phyloP scores from a whole-genome alignment of 1,140 invertebrate species.

The Scaptodrosophila lebanonensis region DNA sequence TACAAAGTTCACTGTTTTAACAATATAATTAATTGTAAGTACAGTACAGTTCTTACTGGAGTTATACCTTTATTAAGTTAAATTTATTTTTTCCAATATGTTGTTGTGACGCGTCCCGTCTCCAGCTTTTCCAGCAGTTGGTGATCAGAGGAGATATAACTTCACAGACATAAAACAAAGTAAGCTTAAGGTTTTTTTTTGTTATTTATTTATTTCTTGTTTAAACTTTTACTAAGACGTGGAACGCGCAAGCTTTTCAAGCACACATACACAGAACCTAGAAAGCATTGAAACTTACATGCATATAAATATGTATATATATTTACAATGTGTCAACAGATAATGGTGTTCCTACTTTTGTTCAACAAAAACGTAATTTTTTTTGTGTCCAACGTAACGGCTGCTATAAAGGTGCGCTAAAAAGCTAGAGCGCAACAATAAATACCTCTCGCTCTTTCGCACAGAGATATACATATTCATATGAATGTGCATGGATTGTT shows the following conservation, averaged over 20 bases:
- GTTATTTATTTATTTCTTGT: too few relatives aligned
- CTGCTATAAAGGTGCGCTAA: neutral
- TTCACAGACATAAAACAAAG: constrained; percentile 30
- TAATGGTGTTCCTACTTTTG: too few relatives aligned
- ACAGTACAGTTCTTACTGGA: constrained; percentile 21
- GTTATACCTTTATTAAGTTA: constrained; percentile 41
- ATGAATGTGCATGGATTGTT: too few relatives aligned
- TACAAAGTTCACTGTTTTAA: constrained; percentile 22
- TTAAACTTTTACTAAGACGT: constrained; percentile 56
- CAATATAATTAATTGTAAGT: constrained; percentile 16
- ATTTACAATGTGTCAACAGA: constrained; percentile 10
- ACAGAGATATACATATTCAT: too few relatives aligned
- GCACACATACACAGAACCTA: constrained; percentile 19
- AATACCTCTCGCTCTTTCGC: too few relatives aligned
- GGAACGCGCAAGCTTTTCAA: constrained; percentile 36
- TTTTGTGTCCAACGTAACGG: neutral
- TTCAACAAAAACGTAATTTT: constrained; percentile 22
- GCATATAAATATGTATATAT: too few relatives aligned
- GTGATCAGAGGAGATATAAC: constrained; percentile 20
- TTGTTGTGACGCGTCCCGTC: constrained; percentile 31
- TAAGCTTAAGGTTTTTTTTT: constrained; percentile 28
- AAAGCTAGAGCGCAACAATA: constrained; percentile 18
- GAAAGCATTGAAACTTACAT: too few relatives aligned
- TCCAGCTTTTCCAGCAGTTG: constrained; percentile 31
- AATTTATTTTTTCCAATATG: constrained; percentile 42